These are phyloP conservation scores for Lamprotornis superbus DNA, from an alignment of 2,113 vertebrate genomes.

Conservation along the genomic window DNA sequence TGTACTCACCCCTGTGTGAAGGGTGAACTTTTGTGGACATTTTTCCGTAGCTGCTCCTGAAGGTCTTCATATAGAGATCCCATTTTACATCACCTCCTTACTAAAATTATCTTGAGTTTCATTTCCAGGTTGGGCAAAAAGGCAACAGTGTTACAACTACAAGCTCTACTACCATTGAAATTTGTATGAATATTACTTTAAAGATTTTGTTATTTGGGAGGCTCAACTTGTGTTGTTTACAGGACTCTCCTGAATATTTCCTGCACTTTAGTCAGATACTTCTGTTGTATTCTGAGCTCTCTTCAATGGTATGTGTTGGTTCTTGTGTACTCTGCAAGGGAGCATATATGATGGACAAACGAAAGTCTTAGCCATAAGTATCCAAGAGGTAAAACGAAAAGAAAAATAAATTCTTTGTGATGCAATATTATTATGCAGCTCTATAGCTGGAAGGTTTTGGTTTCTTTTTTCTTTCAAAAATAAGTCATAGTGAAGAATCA, in stretches of 20 bases:
- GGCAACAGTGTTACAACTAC: neutral
- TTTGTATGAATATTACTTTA: neutral
- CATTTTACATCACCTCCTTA: neutral
- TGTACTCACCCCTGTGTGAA: neutral
- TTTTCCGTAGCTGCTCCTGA: neutral
- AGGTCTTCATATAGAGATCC: neutral
- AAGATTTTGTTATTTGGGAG: neutral
- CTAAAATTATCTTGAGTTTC: neutral
- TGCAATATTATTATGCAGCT: neutral
- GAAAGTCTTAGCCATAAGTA: neutral
- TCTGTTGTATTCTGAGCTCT: slow-evolving; percentile 26
- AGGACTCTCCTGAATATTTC: neutral
- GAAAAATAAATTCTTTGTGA: neutral
- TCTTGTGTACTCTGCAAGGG: slow-evolving; percentile 15
- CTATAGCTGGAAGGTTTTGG: neutral
- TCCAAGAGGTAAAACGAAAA: neutral
- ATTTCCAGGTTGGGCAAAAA: neutral
- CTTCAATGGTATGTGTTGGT: neutral
- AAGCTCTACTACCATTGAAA: neutral
- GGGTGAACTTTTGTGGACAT: neutral
- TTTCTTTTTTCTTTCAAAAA: neutral
- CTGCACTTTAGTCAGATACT: neutral
- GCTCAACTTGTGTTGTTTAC: neutral
- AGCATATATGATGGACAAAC: neutral
- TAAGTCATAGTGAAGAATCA: neutral